Base-by-base conservation (phyloP, 2,797 vertebrate genomes). In the Chiloscyllium punctatum region DNA sequence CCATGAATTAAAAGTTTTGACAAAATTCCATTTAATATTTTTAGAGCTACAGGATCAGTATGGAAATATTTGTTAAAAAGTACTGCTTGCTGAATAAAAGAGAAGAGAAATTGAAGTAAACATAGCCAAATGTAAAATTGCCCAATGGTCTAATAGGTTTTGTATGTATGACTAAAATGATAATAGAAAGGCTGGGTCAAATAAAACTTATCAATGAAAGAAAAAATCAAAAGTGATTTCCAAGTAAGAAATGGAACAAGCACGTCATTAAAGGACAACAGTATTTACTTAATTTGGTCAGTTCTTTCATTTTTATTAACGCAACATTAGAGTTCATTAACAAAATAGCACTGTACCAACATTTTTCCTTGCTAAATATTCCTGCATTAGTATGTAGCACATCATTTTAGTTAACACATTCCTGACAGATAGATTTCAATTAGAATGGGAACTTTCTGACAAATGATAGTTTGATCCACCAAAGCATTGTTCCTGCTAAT, bases 321-420 rank as follows among this genome's bases (percentile, higher is more conserved):
- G 42, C n/a, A 68, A 94, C 51, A 94, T 94, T 94, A 51, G 68
- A 94, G 66, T 42, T 94, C 72, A 16, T 94, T 42, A 94, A 94
- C 42, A 94, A 74, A 72, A 33, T 33, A 74, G 13, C 42, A 74
- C 25, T 21, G 13, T 74, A 27, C 94, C 71, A 21, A 66, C 71
- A 94, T 51, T 51, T 37, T 51, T 21, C 71, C 33, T 51, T 94
- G 37, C 92, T 94, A 25, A 72, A 72, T 94, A 51, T 94, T 71
- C 69, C 48, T 94, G 57, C 90, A 33, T 51, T 4, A 94, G 71
- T 71, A 71, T 8, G 8, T 16, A 94, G 0, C 33, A 25, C 7
- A 92, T 11, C 1, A 57, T n/a, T 84, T 84, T 48, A 84, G 37
- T 91, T 66, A 91, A 66, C 15, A 91, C 37, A 66, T 62, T 90